Evolutionary conservation across 2,113 vertebrate species (phyloP).

Genomic region (Thamnaconus septentrionalis): DNA sequence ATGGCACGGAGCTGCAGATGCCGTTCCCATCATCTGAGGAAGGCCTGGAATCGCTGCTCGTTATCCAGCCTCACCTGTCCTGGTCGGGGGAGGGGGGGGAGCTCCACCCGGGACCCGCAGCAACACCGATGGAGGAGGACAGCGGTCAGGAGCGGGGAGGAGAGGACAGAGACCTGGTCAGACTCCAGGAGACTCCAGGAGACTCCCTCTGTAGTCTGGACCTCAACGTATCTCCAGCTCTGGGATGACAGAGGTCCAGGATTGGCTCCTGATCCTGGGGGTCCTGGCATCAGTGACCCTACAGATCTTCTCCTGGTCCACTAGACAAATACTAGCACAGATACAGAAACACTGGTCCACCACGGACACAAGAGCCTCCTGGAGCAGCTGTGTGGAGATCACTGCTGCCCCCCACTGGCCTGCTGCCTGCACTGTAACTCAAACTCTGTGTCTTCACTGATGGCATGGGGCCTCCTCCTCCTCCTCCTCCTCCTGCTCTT

Average conservation of each 20-base stretch:
- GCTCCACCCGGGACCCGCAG: constrained; percentile 32
- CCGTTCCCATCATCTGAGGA: constrained; percentile 61
- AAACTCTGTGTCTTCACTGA: too few relatives aligned
- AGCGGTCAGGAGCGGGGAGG: not conserved
- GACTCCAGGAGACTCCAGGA: too few relatives aligned
- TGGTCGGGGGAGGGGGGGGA: constrained; percentile 18
- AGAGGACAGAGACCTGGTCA: constrained; percentile 14
- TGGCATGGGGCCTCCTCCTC: too few relatives aligned
- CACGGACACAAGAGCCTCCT: constrained; percentile 63
- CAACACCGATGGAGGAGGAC: constrained; percentile 20
- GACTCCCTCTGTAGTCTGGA: too few relatives aligned
- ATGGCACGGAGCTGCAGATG: constrained; percentile 30
- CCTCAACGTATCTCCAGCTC: too few relatives aligned
- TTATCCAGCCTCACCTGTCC: constrained; percentile 37
- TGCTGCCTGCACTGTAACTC: too few relatives aligned
- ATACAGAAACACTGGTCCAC: constrained; percentile 29
- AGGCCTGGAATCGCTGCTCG: constrained; percentile 31
- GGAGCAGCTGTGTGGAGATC: constrained; percentile 66
- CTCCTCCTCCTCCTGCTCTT: too few relatives aligned
- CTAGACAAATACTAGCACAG: constrained; percentile 42
- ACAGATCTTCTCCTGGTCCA: too few relatives aligned
- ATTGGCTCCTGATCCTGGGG: too few relatives aligned
- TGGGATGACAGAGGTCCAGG: too few relatives aligned
- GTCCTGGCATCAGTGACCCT: too few relatives aligned
- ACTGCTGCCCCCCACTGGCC: too few relatives aligned